Base-by-base conservation (phyloP, 2,888 invertebrate genomes). In the Coecobrya sp. region DNA sequence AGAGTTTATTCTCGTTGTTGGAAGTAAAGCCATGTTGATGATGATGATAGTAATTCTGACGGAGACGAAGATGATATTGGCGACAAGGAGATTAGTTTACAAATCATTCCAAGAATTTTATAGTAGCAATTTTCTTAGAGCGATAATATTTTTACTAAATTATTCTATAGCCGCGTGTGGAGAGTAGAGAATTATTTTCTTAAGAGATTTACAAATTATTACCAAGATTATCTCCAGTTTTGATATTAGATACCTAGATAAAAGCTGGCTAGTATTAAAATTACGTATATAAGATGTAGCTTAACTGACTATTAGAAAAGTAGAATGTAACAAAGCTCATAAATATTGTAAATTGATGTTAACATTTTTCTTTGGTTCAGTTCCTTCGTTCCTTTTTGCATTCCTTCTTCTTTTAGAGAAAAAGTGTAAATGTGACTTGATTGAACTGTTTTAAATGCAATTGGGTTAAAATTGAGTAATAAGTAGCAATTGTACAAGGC, bases 1-100 rank as follows among this genome's bases (percentile, higher is more conserved):
- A 13, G 89, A 70, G 62, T 92, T 89, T 73, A 93, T 93, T 55
- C 93, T 55, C n/a, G 93, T 93, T 30, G 93, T 93, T 62, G 90
- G 93, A 36, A 93, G 87, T n/a, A 89, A n/a, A 1, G 93, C 87
- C 93, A 90, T 89, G 52, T 27, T 27, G 27, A 11, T 27, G n/a
- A n/a, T 11, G 13, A 27, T 27, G 19, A 30, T 13, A n/a, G n/a
- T n/a, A n/a, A n/a, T n/a, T n/a, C n/a, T n/a, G n/a, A n/a, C n/a
- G n/a, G n/a, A n/a, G n/a, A n/a, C n/a, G 27, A 11, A 5, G n/a
- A n/a, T 11, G 13, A 27, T 27, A 27, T 11, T 13, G 68, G 0
- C 27, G 13, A 59, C 27, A 27, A 65, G n/a, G 2, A 13, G 42
- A 5, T 76, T 76, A 7, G 4, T 42, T 5, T 2, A 30, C 0